These are phyloP conservation scores for Prietella phreatophila DNA, from an alignment of 2,113 vertebrate species.

Conservation along the genomic window DNA sequence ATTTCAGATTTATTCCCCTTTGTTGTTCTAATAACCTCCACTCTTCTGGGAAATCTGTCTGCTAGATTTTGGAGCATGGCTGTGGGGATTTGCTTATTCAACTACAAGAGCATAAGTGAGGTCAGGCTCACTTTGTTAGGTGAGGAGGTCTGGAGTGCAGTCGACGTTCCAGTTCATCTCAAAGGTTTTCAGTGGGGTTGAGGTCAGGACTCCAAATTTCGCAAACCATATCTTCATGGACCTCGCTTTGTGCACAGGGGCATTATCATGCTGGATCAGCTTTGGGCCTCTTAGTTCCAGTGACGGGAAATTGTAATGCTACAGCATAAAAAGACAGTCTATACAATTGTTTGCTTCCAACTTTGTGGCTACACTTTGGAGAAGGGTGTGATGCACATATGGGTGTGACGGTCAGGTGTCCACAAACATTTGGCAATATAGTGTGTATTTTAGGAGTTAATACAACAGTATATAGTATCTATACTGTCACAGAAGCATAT, in stretches of 20 bases:
- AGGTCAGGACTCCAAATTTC: not conserved
- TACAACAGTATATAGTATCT: not conserved
- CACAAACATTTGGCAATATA: not conserved
- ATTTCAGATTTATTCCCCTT: not conserved
- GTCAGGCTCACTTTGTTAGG: not conserved
- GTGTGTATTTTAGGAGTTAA: not conserved
- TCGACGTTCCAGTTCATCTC: not conserved
- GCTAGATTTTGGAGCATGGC: not conserved
- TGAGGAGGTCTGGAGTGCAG: not conserved
- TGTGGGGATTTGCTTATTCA: not conserved
- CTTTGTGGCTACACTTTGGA: not conserved
- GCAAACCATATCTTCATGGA: not conserved
- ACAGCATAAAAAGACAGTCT: not conserved
- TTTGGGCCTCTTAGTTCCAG: not conserved
- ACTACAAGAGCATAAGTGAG: not conserved
- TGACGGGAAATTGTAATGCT: no score
- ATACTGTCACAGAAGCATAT: not conserved
- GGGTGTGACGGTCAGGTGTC: not conserved
- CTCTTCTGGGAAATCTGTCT: not conserved
- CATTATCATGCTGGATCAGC: not conserved
- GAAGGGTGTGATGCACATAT: not conserved
- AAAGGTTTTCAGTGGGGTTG: not conserved
- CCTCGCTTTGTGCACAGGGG: not conserved
- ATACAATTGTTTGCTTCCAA: not conserved
- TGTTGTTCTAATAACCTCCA: not conserved